A percentile compares a stretch with the other conserved stretches of the same genome.
Evolutionary conservation across 35 echinoderm and acorn worm genomes (phyloP).

Genomic region (Heliocidaris tuberculata): DNA sequence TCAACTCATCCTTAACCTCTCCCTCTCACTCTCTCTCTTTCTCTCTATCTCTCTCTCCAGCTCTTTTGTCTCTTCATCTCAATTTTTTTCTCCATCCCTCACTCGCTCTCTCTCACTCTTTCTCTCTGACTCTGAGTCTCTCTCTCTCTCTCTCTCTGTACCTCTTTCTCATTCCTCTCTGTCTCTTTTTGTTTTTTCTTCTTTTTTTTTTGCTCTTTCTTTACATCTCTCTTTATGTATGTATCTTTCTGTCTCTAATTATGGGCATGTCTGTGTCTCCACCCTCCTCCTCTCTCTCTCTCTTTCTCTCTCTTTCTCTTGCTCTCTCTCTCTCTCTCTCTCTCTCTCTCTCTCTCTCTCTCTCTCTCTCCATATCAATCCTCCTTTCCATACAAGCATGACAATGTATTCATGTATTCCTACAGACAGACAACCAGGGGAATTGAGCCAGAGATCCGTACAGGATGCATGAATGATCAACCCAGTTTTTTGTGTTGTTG

Average conservation of each 20-base stretch:
- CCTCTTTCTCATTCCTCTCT: neutral
- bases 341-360: neutral
- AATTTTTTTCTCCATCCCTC: too few relatives aligned
- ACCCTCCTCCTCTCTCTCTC: neutral
- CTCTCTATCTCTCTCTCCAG: neutral
- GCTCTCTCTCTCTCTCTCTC: neutral
- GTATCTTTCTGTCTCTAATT: neutral
- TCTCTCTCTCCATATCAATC: too few relatives aligned
- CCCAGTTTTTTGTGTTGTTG: neutral
- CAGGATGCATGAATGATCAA: conserved; percentile 16
- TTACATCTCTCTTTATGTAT: neutral
- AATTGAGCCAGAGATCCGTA: neutral
- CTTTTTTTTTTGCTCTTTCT: neutral
- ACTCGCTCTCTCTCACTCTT: neutral
- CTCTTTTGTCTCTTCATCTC: too few relatives aligned
- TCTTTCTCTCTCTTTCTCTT: neutral
- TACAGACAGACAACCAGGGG: neutral
- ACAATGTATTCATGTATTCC: neutral
- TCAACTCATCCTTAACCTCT: neutral
- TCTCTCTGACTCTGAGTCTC: neutral
- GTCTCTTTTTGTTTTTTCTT: neutral
- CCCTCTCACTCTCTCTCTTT: neutral
- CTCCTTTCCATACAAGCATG: neutral
- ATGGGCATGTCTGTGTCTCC: neutral
- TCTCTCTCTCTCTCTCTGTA: neutral